phyloP scores from a whole-genome alignment of 2,797 vertebrate species.

The Okamejei kenojei region DNA sequence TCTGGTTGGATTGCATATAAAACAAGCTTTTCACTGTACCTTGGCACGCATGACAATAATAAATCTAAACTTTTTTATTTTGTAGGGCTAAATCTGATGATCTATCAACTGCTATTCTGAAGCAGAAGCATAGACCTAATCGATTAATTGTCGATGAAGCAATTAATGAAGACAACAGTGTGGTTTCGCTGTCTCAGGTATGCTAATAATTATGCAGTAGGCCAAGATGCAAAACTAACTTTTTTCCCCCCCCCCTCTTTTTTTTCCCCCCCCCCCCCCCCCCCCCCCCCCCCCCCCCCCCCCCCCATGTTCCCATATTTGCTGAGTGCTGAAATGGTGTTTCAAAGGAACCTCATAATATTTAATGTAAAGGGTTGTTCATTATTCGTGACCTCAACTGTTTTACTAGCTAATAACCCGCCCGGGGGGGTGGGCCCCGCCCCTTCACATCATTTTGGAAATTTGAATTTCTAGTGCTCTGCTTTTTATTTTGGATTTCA shows the following conservation, averaged over 20 bases:
- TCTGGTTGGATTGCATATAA: too few species aligned
- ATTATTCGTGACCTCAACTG: background rate
- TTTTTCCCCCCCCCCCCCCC: too few species aligned
- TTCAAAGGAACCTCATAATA: background rate
- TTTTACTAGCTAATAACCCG: background rate
- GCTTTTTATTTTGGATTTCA: too few species aligned
- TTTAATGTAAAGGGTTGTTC: background rate
- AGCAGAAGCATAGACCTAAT: slow-evolving; percentile 97
- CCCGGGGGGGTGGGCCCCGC: too few species aligned
- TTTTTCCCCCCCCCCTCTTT: too few species aligned
- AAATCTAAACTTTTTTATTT: slow-evolving; percentile 39
- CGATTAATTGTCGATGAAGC: slow-evolving; percentile 96
- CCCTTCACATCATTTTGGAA: background rate
- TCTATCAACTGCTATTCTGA: slow-evolving; percentile 93
- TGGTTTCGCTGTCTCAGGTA: slow-evolving; percentile 93
- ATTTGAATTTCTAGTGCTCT: background rate
- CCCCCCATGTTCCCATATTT: too few species aligned
- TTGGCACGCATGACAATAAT: too few species aligned
- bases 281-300: too few species aligned
- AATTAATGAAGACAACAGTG: slow-evolving; percentile 98
- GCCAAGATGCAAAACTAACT: background rate
- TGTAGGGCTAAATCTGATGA: slow-evolving; percentile 91
- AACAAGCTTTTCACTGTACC: too few species aligned
- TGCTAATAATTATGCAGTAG: background rate
- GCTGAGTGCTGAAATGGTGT: background rate